phyloP scores from a whole-genome alignment of 1,140 invertebrate species.

The Homalodisca vitripennis region DNA sequence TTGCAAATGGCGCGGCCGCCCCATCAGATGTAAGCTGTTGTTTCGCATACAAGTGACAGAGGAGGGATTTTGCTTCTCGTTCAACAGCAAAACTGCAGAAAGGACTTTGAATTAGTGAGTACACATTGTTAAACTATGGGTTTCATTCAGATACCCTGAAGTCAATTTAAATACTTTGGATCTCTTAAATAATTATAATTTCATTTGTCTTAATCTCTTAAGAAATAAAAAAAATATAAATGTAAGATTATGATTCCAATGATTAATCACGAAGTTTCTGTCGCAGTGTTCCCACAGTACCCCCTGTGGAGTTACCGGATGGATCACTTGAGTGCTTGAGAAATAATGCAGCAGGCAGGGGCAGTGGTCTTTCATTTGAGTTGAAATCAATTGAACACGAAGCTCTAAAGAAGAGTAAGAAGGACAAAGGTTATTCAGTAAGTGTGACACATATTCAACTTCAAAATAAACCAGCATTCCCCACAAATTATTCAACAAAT shows the following conservation, averaged over 20 bases:
- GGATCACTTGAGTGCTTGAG: conserved; percentile 30
- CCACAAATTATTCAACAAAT: too few species aligned
- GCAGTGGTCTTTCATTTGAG: conserved; percentile 32
- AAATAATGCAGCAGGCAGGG: conserved; percentile 38
- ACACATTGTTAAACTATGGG: too few species aligned
- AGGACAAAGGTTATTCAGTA: conserved; percentile 33
- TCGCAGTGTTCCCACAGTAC: conserved; percentile 3
- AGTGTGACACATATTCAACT: too few species aligned
- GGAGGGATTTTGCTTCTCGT: conserved; percentile 42
- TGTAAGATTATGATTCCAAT: too few species aligned
- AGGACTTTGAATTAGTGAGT: too few species aligned
- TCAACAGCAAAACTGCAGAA: conserved; percentile 40
- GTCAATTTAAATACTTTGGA: too few species aligned
- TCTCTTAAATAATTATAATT: too few species aligned
- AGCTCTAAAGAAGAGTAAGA: conserved; percentile 25
- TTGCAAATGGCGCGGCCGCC: conserved; percentile 37
- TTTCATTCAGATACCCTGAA: too few species aligned
- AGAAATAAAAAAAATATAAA: too few species aligned
- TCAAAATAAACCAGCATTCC: too few species aligned
- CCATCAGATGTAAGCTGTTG: conserved; percentile 29
- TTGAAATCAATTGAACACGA: conserved; percentile 34
- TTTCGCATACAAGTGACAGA: conserved; percentile 39
- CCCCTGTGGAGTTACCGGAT: conserved; percentile 14
- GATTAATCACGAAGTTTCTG: too few species aligned
- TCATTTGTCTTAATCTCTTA: too few species aligned